phyloP scores from a whole-genome alignment of 30 jellyfish, hydroid and myxozoan species.

The Pelagia noctiluca region DNA sequence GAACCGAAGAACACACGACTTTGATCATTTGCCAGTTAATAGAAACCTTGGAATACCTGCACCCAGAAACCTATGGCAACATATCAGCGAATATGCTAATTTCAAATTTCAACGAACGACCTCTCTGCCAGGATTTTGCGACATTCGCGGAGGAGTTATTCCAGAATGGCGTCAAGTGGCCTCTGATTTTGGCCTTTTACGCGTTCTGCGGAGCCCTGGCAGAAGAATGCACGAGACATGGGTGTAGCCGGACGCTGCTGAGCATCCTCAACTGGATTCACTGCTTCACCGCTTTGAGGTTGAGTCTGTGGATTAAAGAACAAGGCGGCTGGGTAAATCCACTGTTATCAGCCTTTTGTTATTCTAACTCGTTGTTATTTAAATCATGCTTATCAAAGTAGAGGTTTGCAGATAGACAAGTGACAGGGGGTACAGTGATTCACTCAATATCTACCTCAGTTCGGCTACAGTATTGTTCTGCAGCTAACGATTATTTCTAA shows the following conservation, averaged over 20 bases:
- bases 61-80: slow-evolving; percentile 64
- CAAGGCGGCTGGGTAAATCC: slow-evolving; percentile 77
- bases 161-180: slow-evolving; percentile 66
- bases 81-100: slow-evolving; percentile 47
- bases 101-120: slow-evolving; percentile 64
- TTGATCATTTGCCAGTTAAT: slow-evolving; percentile 58
- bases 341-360: background rate
- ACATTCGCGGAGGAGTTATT: slow-evolving; percentile 68
- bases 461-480: no score
- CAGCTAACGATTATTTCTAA: no score
- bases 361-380: background rate
- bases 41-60: slow-evolving; percentile 59
- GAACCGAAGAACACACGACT: slow-evolving; percentile 71
- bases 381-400: background rate
- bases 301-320: slow-evolving; percentile 54
- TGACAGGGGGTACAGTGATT: no score
- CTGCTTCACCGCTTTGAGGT: slow-evolving; percentile 33
- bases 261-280: slow-evolving; percentile 65
- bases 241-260: slow-evolving; percentile 40
- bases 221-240: slow-evolving; percentile 74
- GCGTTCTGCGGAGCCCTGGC: slow-evolving; percentile 79
- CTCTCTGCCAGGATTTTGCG: slow-evolving; percentile 63
- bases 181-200: slow-evolving; percentile 59
- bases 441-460: no score
- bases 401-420: no score